Evolutionary conservation across 2,113 vertebrate species (phyloP).

Genomic region (Microtus oregoni): DNA sequence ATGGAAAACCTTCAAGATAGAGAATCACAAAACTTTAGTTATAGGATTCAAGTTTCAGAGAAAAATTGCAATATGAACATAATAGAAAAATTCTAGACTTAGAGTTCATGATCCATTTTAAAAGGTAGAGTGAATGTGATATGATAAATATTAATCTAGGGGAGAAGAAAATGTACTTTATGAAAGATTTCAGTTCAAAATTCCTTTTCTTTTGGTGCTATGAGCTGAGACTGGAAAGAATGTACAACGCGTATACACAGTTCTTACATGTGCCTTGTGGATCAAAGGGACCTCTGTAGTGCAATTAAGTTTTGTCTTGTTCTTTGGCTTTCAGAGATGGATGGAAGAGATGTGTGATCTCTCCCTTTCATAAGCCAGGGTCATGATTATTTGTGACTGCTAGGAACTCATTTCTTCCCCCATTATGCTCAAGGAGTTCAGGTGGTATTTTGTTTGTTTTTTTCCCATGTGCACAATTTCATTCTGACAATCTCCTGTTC

Average conservation of each 20-base stretch:
- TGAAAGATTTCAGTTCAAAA: constrained; percentile 16
- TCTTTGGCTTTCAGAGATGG: constrained; percentile 5
- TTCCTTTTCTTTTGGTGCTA: constrained; percentile 1
- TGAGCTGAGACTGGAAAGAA: constrained; percentile 12
- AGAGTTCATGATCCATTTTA: constrained; percentile 41
- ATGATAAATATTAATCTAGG: constrained; percentile 31
- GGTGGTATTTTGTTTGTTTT: not conserved
- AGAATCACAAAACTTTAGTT: constrained; percentile 25
- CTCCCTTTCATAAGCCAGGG: constrained; percentile 38
- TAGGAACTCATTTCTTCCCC: not conserved
- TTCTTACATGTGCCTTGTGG: not conserved
- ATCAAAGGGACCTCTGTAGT: constrained; percentile 5
- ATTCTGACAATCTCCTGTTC: not conserved
- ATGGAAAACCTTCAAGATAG: not conserved
- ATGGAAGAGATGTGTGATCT: not conserved
- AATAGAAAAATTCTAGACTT: constrained; percentile 36
- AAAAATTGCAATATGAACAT: not conserved
- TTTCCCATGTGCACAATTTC: not conserved
- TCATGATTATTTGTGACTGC: not conserved
- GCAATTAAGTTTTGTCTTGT: not conserved
- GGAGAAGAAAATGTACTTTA: constrained; percentile 26
- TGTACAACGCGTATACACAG: not conserved
- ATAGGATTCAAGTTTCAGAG: not conserved
- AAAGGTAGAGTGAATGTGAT: constrained; percentile 6
- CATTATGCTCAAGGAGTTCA: not conserved